Evolutionary conservation across 2,797 vertebrate species (phyloP), one percentile per base, ranked within the genome.

Genomic region (Rhadinocentrus ornatus): DNA sequence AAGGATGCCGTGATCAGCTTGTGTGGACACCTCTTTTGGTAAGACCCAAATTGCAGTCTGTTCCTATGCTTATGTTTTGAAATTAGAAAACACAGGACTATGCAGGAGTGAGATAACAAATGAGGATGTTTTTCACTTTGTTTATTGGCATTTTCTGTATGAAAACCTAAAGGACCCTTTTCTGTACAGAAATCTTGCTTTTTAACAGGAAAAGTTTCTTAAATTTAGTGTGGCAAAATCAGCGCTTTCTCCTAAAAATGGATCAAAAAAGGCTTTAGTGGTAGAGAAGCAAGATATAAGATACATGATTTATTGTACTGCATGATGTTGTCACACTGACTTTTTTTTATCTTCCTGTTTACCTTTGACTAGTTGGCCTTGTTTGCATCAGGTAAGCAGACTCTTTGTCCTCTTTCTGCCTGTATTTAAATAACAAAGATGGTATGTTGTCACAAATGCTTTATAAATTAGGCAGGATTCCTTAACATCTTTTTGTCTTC

Each of bases 21-120:
- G 41, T 99, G 98, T 46, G 98, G 98, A 52, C 98, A 99, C 76
- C 97, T 99, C 11, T 99, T 99, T 91, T 99, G 98, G 98, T 99
- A 88, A 57, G 73, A 29, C 18, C 20, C 3, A 4, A 3, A 24
- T 31, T 2, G 0, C 2, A 26, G 0, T 32, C 41, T 22, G 5
- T 56, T 13, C 4, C 22, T 18, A 0, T 65, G 20, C 64, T 63
- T 44, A 56, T 26, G 13, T 44, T 16, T 16, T 55, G 8, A 41
- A 44, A 44, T 41, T 8, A 18, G 62, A 53, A 35, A 26, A 2
- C 37, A 39, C 13, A 8, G 0, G 46, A 52, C 48, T 52, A 24
- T 27, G 24, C 24, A 48, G 46, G 3, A 48, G 3, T 22, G 24
- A 24, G 22, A 22, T 48, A n/a, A 52, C 48, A 15, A 1, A n/a